Base-by-base conservation (phyloP, 2,113 vertebrate genomes). In the Chloropsis hardwickii region DNA sequence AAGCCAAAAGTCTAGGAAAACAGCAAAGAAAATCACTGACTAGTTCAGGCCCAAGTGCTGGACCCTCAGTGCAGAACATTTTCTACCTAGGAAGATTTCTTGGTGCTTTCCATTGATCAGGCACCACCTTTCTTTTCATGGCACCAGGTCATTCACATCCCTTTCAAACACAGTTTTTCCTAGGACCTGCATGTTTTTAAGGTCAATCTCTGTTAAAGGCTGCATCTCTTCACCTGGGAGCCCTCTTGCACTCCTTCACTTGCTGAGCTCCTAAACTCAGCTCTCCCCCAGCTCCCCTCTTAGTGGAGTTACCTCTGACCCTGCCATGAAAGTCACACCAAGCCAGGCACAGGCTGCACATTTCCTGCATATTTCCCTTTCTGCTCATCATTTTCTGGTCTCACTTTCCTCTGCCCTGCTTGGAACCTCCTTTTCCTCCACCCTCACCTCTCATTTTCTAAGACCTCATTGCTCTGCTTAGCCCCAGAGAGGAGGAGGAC, bases 1-100 rank as follows among this genome's bases (percentile, higher is more conserved):
- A 67, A 96, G 80, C 80, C 79, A 86, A 54, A 88, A 87, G 42
- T 91, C 85, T 83, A 90, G 44, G 80, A 92, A 77, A 88, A n/a
- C 60, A 95, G 86, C 87, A 86, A 45, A 74, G 72, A 53, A 53
- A 31, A 7, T 50, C 42, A 58, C 39, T 78, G 40, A 48, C 31
- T 48, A 60, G 17, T 44, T 81, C 73, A 94, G 48, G n/a, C 53
- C 53, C 66, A 44, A 90, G 48, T 31, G 9, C 25, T 73, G 62
- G 93, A n/a, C 37, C 48, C 88, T 83, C 58, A 50, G 21, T 44
- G 45, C 16, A 81, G 70, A 95, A 91, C 28, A 44, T 81, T 94
- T 95, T 58, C 71, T 95, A 4, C 66, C 62, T 71, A 33, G 60
- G 82, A 77, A 91, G 71, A 39, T 79, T 94, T 80, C 25, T 72